These are phyloP conservation scores for Lasius platythorax DNA, from an alignment of 2,888 invertebrate species.

Conservation along the genomic window DNA sequence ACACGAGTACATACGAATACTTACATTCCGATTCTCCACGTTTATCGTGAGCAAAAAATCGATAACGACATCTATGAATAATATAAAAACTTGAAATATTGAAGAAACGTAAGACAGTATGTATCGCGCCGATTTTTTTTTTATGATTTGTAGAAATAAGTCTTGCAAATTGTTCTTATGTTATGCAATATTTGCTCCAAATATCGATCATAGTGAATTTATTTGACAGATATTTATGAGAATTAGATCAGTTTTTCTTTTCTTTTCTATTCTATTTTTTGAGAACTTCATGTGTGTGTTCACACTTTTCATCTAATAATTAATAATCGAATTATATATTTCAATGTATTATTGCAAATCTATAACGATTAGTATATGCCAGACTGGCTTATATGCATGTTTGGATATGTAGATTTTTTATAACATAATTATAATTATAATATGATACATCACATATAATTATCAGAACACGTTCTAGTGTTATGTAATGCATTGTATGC, in stretches of 20 bases:
- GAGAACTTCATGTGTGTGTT: neutral
- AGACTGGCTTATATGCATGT: neutral
- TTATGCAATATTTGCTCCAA: neutral
- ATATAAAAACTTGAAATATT: neutral
- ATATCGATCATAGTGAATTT: neutral
- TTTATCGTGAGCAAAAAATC: slow-evolving; percentile 34
- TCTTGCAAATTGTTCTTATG: neutral
- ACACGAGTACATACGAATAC: neutral
- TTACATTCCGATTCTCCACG: neutral
- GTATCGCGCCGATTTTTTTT: neutral
- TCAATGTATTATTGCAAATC: neutral
- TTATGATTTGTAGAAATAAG: neutral
- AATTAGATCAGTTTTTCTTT: neutral
- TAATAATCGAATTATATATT: neutral
- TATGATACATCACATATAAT: slow-evolving; percentile 2
- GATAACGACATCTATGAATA: slow-evolving; percentile 9
- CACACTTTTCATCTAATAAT: neutral
- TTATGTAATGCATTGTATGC: neutral
- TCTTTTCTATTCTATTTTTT: neutral
- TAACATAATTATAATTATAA: slow-evolving; percentile 24
- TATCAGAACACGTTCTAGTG: slow-evolving; percentile 1
- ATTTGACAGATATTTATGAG: neutral
- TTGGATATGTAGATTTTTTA: neutral
- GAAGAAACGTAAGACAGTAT: neutral
- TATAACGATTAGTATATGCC: neutral